Evolutionary conservation across 2,888 invertebrate genomes (phyloP), one percentile per base, ranked within the genome.

Genomic region (Neoascia interrupta): DNA sequence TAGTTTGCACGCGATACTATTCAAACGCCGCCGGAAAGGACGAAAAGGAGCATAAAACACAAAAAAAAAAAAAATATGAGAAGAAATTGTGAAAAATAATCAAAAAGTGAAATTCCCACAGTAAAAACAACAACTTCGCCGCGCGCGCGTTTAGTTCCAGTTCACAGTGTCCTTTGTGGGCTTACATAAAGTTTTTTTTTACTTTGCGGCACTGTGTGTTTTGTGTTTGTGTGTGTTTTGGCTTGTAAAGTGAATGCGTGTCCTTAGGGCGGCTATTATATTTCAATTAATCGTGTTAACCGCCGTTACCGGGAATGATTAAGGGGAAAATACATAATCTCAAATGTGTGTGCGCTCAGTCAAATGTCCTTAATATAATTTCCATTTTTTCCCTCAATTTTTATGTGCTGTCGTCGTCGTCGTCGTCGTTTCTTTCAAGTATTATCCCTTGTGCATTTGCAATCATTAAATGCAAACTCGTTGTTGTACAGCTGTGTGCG

Each of bases 321-420:
- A 51, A 54, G 49, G 56, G 49, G 64, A 41, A 49, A 26, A n/a
- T n/a, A n/a, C n/a, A n/a, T n/a, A n/a, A 1, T 31, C 26, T 16
- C 16, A 15, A 36, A 10, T 51, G 16, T 21, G 21, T 19, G 19
- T 16, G 13, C 21, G 2, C n/a, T 74, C 74, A 54, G 18, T 68
- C 68, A 74, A 74, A 68, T 61, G 68, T 74, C 74, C 60, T 68
- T 74, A n/a, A n/a, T n/a, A n/a, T n/a, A n/a, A n/a, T n/a, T n/a
- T n/a, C n/a, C n/a, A n/a, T n/a, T n/a, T n/a, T n/a, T 47, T 19
- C 8, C 1, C n/a, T 41, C 18, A 28, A 19, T 16, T 56, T 2
- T 39, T 18, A 18, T 23, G 5, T 19, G 8, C 19, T 13, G 13
- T 8, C 21, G 19, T 51, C 19, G 18, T 5, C n/a, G 13, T 21